Evolutionary conservation across 2,113 vertebrate species (phyloP).

Genomic region (Ariopsis seemanni): DNA sequence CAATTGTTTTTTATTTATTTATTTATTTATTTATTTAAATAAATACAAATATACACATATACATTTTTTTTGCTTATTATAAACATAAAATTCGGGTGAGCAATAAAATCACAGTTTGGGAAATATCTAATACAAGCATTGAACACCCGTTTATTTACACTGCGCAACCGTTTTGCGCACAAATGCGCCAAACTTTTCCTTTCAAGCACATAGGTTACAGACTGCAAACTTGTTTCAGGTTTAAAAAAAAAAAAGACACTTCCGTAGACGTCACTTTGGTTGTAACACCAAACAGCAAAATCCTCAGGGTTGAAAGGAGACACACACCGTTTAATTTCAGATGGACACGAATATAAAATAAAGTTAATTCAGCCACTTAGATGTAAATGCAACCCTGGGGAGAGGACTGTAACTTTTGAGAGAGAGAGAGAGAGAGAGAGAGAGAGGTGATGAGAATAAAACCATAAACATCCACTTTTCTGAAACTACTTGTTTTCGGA

Average conservation of each 20-base stretch:
- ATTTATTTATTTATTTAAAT: conserved; percentile 88
- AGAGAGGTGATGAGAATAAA: background rate
- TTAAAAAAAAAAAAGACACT: background rate
- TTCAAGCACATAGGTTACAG: background rate
- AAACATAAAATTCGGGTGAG: conserved; percentile 71
- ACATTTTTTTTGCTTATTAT: conserved; percentile 81
- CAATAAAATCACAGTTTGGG: conserved; percentile 39
- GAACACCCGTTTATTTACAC: conserved; percentile 41
- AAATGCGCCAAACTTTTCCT: conserved; percentile 6
- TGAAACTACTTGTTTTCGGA: conserved; percentile 34
- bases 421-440: background rate
- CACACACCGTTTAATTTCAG: background rate
- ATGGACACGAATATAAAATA: background rate
- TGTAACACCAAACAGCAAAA: background rate
- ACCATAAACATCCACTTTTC: background rate
- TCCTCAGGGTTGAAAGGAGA: background rate
- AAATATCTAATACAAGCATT: conserved; percentile 44
- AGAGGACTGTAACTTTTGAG: background rate
- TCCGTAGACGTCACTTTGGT: background rate
- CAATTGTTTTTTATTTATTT: background rate
- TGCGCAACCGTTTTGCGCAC: background rate
- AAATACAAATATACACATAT: conserved; percentile 95
- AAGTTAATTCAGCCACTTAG: background rate
- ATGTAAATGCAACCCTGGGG: background rate
- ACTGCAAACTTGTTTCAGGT: background rate